A percentile compares a stretch with the other conserved stretches of the same genome.
Conservation (phyloP, 1,140 invertebrate genomes). For the Caenorhabditis latens region DNA sequence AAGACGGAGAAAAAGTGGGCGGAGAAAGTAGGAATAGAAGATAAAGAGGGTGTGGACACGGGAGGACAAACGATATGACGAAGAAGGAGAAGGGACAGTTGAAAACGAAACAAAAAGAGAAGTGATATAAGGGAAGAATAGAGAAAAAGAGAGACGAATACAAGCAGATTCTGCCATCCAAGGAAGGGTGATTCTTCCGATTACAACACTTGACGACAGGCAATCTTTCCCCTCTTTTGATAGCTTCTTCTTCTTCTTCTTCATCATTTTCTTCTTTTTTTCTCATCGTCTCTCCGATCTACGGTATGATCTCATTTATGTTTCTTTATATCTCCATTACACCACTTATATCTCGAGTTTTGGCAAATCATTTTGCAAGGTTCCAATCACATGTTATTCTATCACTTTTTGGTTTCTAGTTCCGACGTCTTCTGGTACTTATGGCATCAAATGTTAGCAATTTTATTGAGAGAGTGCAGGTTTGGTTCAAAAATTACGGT, state of each 20-base stretch:
- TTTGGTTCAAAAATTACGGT: too few species aligned
- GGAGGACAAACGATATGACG: slow-evolving; percentile 18
- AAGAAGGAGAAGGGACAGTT: neutral
- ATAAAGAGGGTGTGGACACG: slow-evolving; percentile 40
- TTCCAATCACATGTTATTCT: neutral
- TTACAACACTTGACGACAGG: slow-evolving; percentile 49
- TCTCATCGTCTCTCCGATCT: neutral
- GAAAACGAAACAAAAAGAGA: slow-evolving; percentile 36
- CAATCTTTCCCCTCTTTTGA: slow-evolving; percentile 15
- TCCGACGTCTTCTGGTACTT: neutral
- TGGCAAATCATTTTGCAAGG: neutral
- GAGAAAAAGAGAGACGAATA: slow-evolving; percentile 1
- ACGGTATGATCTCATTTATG: neutral
- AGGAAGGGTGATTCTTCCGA: slow-evolving; percentile 50
- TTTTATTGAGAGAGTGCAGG: too few species aligned
- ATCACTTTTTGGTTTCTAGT: neutral
- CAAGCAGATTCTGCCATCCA: slow-evolving; percentile 43
- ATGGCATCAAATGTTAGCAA: too few species aligned
- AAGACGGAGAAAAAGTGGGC: neutral
- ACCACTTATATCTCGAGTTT: neutral
- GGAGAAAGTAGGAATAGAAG: slow-evolving; percentile 26
- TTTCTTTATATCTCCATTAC: neutral
- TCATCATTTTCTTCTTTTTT: neutral
- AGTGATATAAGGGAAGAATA: slow-evolving; percentile 2
- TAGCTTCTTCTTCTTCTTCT: slow-evolving; percentile 1